Conservation (phyloP, 2,888 invertebrate species). For the Chesias legatella region DNA sequence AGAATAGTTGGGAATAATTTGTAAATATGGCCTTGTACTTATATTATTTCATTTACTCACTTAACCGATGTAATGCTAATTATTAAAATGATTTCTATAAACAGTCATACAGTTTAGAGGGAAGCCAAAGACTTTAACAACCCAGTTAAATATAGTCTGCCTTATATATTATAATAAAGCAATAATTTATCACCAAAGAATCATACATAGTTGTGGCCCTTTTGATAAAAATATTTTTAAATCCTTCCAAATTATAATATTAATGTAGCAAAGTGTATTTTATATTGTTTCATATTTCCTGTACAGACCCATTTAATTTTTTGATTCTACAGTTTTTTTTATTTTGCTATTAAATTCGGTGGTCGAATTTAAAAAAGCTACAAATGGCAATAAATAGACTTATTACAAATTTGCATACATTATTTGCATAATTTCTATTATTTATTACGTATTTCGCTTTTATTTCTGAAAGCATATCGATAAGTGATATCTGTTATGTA, state of each 20-base stretch:
- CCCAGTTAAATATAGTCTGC: conserved; percentile 33
- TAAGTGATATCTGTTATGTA: conserved; percentile 60
- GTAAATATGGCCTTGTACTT: conserved; percentile 45
- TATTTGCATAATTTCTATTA: conserved; percentile 27
- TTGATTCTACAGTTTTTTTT: no score
- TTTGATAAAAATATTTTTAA: conserved; percentile 32
- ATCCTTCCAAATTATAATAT: neutral
- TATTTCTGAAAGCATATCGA: conserved; percentile 65
- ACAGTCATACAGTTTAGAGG: conserved; percentile 75
- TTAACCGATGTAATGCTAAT: conserved; percentile 23
- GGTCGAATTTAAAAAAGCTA: conserved; percentile 33
- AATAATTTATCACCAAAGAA: conserved; percentile 66
- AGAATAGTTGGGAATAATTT: conserved; percentile 39
- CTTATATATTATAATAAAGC: conserved; percentile 45
- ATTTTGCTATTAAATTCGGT: no score
- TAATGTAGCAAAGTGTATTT: no score
- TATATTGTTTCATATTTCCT: neutral
- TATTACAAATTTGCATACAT: conserved; percentile 31
- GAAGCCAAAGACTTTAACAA: conserved; percentile 71
- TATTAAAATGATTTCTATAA: conserved; percentile 44
- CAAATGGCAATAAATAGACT: conserved; percentile 31
- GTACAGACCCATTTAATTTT: conserved; percentile 2
- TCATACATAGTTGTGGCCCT: conserved; percentile 39
- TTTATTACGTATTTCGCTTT: conserved; percentile 37
- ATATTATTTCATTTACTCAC: conserved; percentile 24